Evolutionary conservation across 2,797 vertebrate species (phyloP), one percentile per base, ranked within the genome.

Genomic region (Alca torda): DNA sequence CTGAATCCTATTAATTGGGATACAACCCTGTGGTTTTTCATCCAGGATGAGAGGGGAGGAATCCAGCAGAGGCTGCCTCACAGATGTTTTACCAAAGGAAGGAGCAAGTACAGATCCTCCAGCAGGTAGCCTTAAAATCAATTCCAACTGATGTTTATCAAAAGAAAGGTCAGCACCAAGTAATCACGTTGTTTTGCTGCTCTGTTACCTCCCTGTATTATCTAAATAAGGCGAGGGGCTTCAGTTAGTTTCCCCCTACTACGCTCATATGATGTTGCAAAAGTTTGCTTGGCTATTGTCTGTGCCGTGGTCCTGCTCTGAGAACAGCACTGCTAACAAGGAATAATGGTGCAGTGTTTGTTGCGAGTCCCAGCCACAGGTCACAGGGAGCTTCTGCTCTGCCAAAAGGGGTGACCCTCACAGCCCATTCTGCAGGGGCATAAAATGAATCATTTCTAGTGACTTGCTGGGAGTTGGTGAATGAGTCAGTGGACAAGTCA

Each of bases 211-310:
- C 25, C 3, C 30, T 50, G 5, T 33, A 30, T 51, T 17, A 37
- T 31, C 46, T 41, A 65, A 69, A 69, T 7, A n/a, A 48, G 41
- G 23, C 73, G 13, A 37, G 18, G 30, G 35, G 7, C 79, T 82
- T 78, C 33, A 13, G 15, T 11, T 60, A 35, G 4, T 37, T 80
- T 72, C 7, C 3, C 17, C 35, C 46, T 56, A 6, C 39, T 31
- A 10, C 21, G 8, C 0, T 4, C 0, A 0, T 9, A 3, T 25
- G 39, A 43, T 17, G 19, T 24, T 69, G 75, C 20, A 64, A 11
- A 24, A 31, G 9, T 78, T 84, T 68, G 6, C 77, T 95, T 77
- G 72, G 9, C 59, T 72, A 21, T 18, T 89, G 20, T 59, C 37
- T 25, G 26, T 65, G 79, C 19, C 1, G 0, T 41, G 63, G 31